Base-by-base conservation (phyloP, 2,113 vertebrate genomes). In the Hippocampus zosterae region DNA sequence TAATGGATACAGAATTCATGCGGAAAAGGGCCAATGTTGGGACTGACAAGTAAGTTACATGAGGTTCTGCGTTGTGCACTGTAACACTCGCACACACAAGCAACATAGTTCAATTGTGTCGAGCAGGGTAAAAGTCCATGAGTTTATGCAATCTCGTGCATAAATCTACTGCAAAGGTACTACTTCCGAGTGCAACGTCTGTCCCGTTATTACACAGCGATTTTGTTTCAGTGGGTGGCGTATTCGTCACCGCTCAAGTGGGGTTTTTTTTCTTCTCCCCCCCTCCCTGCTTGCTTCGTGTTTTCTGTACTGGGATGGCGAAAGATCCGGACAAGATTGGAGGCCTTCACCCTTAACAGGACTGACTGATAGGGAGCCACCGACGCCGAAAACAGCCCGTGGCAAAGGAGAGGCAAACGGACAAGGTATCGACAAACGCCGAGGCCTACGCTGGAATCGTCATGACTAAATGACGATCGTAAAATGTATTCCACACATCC, bases 301-400 rank as follows among this genome's bases (percentile, higher is more conserved):
- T 74, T 60, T 69, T 67, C 44, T 66, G 77, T 46, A 67, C 70
- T 73, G 85, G 81, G 81, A 88, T 90, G 87, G 86, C 78, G 41
- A 80, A 57, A 79, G 73, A 71, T 11, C 79, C 70, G 74, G 79
- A 83, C 83, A 77, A 27, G 79, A 79, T 73, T 66, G 71, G 72
- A 64, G 84, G 84, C 81, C 85, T 90, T 42, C 25, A 64, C 82
- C 84, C 88, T 42, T 23, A 42, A 23, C 37, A 42, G 77, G 76
- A 15, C 62, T 77, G 77, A 25, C 62, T 18, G 60, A 62, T 33
- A 61, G 37, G 37, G 33, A 63, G 40, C 77, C 72, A 62, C 59
- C 56, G 61, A 77, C 62, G 62, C 37, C 62, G 67, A 46, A 29
- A 69, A 23, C 25, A 25, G 69, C 62, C 55, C 37, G 72, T 25